phyloP scores from a whole-genome alignment of 2,113 vertebrate species.

The Centropristis striata region DNA sequence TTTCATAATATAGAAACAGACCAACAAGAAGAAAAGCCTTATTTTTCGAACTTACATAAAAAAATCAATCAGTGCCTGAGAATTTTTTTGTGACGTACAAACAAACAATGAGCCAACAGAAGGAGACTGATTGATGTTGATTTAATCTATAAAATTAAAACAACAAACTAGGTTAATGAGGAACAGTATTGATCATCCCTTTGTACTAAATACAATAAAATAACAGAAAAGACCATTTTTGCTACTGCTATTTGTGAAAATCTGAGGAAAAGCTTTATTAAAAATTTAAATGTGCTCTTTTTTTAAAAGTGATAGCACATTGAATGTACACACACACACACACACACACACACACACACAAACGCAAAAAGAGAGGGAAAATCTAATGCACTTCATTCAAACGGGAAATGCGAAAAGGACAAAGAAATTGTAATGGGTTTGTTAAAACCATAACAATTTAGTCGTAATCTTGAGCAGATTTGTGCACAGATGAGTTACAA shows the following conservation, averaged over 20 bases:
- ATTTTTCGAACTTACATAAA: no score
- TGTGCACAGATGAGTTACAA: conserved; percentile 58
- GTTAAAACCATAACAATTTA: conserved; percentile 38
- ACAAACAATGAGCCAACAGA: no score
- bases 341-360: conserved; percentile 10
- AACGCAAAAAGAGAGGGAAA: background rate
- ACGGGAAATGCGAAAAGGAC: conserved; percentile 25
- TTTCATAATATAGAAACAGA: no score
- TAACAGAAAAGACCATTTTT: conserved; percentile 1
- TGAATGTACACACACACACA: background rate
- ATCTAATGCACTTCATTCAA: conserved; percentile 28
- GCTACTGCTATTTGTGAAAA: background rate
- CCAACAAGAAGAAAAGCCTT: no score
- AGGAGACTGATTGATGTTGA: no score
- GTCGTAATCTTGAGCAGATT: conserved; percentile 59
- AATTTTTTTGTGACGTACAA: no score
- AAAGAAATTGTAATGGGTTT: conserved; percentile 22
- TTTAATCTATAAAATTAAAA: no score
- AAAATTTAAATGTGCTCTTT: no score
- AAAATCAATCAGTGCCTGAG: no score
- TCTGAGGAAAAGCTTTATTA: background rate
- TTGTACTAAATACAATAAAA: background rate
- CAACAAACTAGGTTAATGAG: no score
- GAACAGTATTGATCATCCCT: conserved; percentile 1
- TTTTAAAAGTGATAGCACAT: no score